These are phyloP conservation scores for Sepiola atlantica DNA, from an alignment of 2,888 invertebrate species.

Conservation along the genomic window DNA sequence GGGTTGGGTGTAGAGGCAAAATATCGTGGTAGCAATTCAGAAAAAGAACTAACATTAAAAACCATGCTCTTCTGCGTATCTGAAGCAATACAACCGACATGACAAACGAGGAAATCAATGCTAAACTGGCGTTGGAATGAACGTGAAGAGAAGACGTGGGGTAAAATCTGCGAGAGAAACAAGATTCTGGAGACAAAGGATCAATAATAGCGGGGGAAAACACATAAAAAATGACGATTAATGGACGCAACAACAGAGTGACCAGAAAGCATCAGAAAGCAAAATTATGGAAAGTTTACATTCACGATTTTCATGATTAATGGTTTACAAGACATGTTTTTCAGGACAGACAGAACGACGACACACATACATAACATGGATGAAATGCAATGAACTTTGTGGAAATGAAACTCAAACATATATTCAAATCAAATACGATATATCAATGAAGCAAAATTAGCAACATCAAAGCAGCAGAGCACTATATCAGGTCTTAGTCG, in stretches of 20 bases:
- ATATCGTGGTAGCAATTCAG: neutral
- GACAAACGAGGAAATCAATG: conserved; percentile 65
- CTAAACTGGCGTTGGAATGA: neutral
- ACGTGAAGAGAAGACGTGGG: neutral
- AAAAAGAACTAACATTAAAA: neutral
- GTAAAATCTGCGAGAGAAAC: neutral
- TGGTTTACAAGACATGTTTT: neutral
- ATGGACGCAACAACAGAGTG: neutral
- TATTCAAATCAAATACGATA: neutral
- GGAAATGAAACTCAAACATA: neutral
- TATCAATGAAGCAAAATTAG: neutral
- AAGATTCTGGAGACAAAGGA: neutral
- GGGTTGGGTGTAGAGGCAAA: no score
- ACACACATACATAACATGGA: neutral
- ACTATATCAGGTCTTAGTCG: neutral
- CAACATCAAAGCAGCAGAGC: neutral
- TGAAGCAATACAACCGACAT: neutral
- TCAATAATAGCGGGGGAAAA: neutral
- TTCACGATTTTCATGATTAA: neutral
- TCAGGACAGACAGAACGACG: neutral
- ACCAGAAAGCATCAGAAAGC: neutral
- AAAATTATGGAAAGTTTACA: neutral
- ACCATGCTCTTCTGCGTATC: neutral
- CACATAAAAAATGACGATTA: neutral
- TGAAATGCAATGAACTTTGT: neutral